phyloP scores from a whole-genome alignment of 2,888 invertebrate species.

The Megastigmus dorsalis region DNA sequence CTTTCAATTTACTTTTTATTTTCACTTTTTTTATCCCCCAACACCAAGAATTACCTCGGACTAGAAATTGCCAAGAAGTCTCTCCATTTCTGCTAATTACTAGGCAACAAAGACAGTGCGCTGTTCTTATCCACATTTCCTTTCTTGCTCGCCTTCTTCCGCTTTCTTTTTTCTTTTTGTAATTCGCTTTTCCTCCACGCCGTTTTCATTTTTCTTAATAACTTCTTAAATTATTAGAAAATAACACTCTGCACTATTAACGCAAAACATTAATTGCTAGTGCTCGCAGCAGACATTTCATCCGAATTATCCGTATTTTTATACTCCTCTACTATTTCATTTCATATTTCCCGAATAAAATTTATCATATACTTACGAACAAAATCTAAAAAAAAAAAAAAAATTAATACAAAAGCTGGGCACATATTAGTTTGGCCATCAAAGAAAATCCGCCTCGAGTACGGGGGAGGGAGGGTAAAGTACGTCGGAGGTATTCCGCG shows the following conservation, averaged over 20 bases:
- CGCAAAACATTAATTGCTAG: too few species aligned
- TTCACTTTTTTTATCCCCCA: slow-evolving; percentile 8
- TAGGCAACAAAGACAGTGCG: slow-evolving; percentile 56
- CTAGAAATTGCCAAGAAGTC: slow-evolving; percentile 29
- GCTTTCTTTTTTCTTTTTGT: background rate
- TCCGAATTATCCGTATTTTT: too few species aligned
- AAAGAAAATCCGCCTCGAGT: too few species aligned
- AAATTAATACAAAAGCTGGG: too few species aligned
- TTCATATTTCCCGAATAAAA: too few species aligned
- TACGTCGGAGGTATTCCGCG: too few species aligned
- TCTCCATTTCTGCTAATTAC: slow-evolving; percentile 56
- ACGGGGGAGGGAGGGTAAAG: too few species aligned
- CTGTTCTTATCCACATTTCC: slow-evolving; percentile 52
- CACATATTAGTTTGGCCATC: too few species aligned
- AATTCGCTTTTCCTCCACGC: background rate
- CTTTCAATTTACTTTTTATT: slow-evolving; percentile 36
- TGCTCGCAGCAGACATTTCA: too few species aligned
- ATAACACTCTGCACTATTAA: background rate
- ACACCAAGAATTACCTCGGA: slow-evolving; percentile 5
- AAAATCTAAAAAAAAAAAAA: too few species aligned
- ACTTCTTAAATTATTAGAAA: background rate
- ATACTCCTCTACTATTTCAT: too few species aligned
- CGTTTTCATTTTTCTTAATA: background rate
- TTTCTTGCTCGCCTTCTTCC: background rate
- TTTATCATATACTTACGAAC: too few species aligned